A percentile compares a stretch with the other conserved stretches of the same genome.
Conservation (phyloP, 1,140 invertebrate genomes). For the Drosophila mauritiana region DNA sequence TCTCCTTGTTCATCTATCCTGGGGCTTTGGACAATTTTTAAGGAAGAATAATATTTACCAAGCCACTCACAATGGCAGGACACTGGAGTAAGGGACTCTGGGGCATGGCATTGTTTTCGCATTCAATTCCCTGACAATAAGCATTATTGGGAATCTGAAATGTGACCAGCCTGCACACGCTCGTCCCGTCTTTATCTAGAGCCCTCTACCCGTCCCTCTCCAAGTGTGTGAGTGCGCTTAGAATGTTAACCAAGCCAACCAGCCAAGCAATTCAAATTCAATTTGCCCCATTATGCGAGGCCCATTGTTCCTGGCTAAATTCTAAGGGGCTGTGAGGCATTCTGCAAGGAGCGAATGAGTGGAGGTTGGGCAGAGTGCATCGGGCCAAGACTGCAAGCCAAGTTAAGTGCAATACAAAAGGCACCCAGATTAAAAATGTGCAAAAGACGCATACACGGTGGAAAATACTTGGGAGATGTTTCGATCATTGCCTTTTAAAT, state of each 20-base stretch:
- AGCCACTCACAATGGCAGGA: slow-evolving; percentile 74
- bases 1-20: slow-evolving; percentile 21
- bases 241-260: slow-evolving; percentile 57
- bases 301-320: slow-evolving; percentile 75
- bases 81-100: slow-evolving; percentile 32
- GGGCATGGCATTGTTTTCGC: slow-evolving; percentile 57
- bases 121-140: slow-evolving; percentile 65
- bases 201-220: slow-evolving; percentile 3
- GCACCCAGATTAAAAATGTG: slow-evolving; percentile 75
- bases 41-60: slow-evolving; percentile 80
- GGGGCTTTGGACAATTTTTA: slow-evolving; percentile 54
- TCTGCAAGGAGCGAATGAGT: slow-evolving; percentile 10
- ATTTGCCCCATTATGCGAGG: slow-evolving; percentile 82
- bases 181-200: slow-evolving; percentile 12
- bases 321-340: slow-evolving; percentile 52
- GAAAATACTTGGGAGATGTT: not conserved
- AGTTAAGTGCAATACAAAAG: slow-evolving; percentile 82
- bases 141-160: slow-evolving; percentile 61
- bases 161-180: slow-evolving; percentile 45
- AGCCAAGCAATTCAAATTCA: slow-evolving; percentile 83
- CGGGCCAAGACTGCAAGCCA: slow-evolving; percentile 56
- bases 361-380: slow-evolving; percentile 2
- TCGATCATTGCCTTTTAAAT: too few species aligned
- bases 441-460: slow-evolving; percentile 56
- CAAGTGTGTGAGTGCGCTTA: slow-evolving; percentile 47